Conservation (phyloP, 2,113 vertebrate species). For the Epinephelus cyanopodus region DNA sequence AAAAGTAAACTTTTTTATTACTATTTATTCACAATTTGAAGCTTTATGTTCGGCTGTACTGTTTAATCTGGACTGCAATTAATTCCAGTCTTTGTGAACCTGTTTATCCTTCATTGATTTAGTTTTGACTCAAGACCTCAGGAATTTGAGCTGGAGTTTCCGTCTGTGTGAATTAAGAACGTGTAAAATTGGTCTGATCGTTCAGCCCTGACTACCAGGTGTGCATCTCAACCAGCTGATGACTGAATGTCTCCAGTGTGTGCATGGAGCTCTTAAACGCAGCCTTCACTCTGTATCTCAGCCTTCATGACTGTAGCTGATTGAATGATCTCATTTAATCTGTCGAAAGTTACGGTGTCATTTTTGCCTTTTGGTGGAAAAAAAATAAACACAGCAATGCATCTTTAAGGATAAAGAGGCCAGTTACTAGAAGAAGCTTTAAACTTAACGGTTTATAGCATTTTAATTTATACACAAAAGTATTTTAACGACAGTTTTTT, state of each 20-base stretch:
- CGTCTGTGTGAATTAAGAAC: too few species aligned
- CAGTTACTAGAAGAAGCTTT: neutral
- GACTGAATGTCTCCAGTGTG: neutral
- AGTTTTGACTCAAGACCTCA: accelerated
- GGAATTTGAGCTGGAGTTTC: neutral
- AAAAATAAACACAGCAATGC: slow-evolving; percentile 23
- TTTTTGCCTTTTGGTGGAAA: neutral
- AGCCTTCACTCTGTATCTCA: neutral
- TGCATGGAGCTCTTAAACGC: neutral
- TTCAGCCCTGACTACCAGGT: neutral
- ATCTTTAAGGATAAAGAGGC: slow-evolving; percentile 2
- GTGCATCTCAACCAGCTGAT: neutral
- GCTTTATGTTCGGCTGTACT: neutral
- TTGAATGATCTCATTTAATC: neutral
- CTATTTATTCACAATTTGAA: neutral
- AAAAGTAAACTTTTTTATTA: too few species aligned
- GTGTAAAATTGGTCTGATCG: too few species aligned
- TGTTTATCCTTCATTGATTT: neutral
- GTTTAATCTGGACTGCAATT: neutral
- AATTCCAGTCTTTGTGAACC: neutral
- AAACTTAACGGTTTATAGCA: neutral
- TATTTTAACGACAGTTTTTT: slow-evolving; percentile 4
- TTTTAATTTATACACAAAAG: neutral
- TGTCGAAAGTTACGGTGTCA: neutral
- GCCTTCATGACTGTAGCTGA: neutral